Percentiles rank a stretch among this genome's conserved stretches.
These are phyloP conservation scores for Bombus huntii DNA, from an alignment of 1,140 invertebrate species.

Conservation along the genomic window DNA sequence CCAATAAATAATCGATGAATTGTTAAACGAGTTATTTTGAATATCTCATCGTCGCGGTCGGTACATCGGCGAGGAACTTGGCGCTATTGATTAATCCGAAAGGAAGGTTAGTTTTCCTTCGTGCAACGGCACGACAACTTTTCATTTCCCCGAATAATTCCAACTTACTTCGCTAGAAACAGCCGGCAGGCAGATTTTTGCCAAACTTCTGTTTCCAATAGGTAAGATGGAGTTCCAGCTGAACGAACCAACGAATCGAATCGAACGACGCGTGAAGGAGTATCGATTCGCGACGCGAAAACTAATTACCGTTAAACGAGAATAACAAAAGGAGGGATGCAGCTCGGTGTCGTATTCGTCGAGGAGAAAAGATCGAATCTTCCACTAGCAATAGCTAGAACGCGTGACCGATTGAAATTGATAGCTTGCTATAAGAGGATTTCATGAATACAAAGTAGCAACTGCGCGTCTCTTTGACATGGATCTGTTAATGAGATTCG, in stretches of 20 bases:
- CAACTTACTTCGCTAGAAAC: neutral
- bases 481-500: constrained; percentile 4
- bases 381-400: too few species aligned
- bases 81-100: constrained; percentile 29
- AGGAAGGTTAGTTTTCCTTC: neutral
- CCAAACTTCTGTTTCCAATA: constrained; percentile 21
- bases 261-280: neutral
- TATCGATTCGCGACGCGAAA: constrained; percentile 11
- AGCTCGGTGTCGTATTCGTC: neutral
- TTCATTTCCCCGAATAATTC: constrained; percentile 10
- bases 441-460: neutral
- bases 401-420: neutral
- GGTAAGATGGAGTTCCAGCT: constrained; percentile 1
- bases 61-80: neutral
- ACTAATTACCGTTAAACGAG: constrained; percentile 33
- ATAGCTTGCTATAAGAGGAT: neutral
- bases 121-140: neutral
- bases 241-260: neutral
- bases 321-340: neutral
- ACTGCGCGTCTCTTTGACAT: neutral
- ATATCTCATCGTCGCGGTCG: fast-evolving
- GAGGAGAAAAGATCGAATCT: too few species aligned
- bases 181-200: constrained; percentile 29
- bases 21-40: neutral
- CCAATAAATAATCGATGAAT: neutral